phyloP scores from a whole-genome alignment of 1,140 invertebrate genomes.

The Globodera ellingtonae region DNA sequence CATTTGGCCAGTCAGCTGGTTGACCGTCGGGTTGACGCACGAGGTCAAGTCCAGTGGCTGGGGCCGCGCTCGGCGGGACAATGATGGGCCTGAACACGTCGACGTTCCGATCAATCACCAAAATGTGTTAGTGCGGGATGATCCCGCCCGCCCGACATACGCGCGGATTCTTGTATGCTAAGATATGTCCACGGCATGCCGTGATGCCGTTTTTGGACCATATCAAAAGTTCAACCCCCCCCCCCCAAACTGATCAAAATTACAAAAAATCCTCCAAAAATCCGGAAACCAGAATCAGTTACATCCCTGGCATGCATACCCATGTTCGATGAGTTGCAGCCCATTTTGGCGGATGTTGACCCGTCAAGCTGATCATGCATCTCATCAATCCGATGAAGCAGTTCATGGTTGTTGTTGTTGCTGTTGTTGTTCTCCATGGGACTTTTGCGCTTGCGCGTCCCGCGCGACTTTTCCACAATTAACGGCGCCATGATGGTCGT shows the following conservation, averaged over 20 bases:
- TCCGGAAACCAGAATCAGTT: slow-evolving; percentile 25
- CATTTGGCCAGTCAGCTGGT: slow-evolving; percentile 20
- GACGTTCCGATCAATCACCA: slow-evolving; percentile 12
- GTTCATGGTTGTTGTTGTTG: neutral
- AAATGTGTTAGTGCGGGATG: no score
- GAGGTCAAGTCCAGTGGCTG: slow-evolving; percentile 50
- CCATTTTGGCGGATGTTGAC: slow-evolving; percentile 11
- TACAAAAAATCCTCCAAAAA: neutral
- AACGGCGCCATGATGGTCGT: neutral
- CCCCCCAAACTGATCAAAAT: no score
- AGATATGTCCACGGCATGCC: no score
- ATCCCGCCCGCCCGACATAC: no score
- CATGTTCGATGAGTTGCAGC: neutral
- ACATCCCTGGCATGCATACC: slow-evolving; percentile 11
- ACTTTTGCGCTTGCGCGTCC: slow-evolving; percentile 17
- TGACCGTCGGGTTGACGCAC: slow-evolving; percentile 32
- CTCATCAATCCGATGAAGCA: neutral
- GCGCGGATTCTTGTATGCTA: no score
- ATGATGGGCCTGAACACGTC: slow-evolving; percentile 1
- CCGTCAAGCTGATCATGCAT: slow-evolving; percentile 1
- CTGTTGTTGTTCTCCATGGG: neutral
- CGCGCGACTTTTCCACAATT: slow-evolving; percentile 1
- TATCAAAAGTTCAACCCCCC: no score
- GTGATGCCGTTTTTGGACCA: no score
- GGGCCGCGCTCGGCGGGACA: slow-evolving; percentile 51